Conservation (phyloP, 2,888 invertebrate genomes). For the Parnassius smintheus region DNA sequence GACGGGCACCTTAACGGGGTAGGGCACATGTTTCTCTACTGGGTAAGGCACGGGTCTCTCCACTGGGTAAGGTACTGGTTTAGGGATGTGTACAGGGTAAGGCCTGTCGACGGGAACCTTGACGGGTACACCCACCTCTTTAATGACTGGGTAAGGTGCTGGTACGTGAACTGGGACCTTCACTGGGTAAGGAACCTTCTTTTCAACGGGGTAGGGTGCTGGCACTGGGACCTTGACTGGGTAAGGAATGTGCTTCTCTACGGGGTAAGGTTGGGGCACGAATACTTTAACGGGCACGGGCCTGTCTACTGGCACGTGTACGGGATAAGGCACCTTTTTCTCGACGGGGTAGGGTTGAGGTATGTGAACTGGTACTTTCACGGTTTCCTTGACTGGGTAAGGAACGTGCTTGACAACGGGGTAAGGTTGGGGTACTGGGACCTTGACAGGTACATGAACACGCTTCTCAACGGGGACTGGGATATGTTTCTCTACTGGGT, state of each 20-base stretch:
- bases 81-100: constrained; percentile 83
- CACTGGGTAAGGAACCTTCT: constrained; percentile 84
- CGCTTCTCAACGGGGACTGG: constrained; percentile 85
- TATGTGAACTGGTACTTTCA: constrained; percentile 83
- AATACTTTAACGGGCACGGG: constrained; percentile 76
- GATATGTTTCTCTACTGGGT: constrained; percentile 87
- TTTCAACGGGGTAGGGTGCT: constrained; percentile 85
- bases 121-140: constrained; percentile 81
- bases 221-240: constrained; percentile 86
- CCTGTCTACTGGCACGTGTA: constrained; percentile 76
- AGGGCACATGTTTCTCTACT: constrained; percentile 81
- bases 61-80: constrained; percentile 82
- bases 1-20: constrained; percentile 82
- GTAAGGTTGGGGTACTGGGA: constrained; percentile 85
- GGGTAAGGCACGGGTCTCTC: constrained; percentile 82
- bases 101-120: constrained; percentile 85
- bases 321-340: constrained; percentile 79
- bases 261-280: constrained; percentile 81
- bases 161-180: constrained; percentile 83
- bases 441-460: constrained; percentile 82
- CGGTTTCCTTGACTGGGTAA: constrained; percentile 83
- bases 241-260: constrained; percentile 83
- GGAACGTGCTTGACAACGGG: constrained; percentile 85
- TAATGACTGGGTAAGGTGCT: constrained; percentile 83
- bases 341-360: constrained; percentile 87